These are phyloP conservation scores for Siderastrea siderea DNA, from an alignment of 92 coral and sea anemone species.

Conservation along the genomic window DNA sequence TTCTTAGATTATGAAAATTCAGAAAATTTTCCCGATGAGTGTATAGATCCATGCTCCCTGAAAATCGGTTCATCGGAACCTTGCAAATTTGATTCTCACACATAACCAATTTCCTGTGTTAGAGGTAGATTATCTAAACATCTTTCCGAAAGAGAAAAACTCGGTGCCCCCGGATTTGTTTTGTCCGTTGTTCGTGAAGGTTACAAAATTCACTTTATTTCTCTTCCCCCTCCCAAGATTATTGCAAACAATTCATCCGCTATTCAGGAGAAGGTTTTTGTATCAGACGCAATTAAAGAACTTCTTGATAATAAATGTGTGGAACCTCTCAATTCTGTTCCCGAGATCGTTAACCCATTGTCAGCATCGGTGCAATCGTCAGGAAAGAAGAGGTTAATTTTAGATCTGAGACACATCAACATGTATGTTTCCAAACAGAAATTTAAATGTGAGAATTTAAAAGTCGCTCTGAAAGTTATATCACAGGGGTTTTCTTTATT, in stretches of 20 bases:
- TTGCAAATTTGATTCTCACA: too few relatives aligned
- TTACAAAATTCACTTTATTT: slow-evolving; percentile 16
- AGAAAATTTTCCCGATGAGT: too few relatives aligned
- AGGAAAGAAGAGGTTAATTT: slow-evolving; percentile 54
- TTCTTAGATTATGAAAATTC: background rate
- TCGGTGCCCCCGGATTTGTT: background rate
- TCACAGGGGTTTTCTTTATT: slow-evolving; percentile 34
- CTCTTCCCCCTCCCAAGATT: slow-evolving; percentile 11
- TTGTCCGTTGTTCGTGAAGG: background rate
- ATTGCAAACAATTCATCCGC: slow-evolving; percentile 22
- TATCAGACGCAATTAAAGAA: slow-evolving; percentile 19
- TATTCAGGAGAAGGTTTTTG: background rate
- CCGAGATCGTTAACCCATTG: too few relatives aligned
- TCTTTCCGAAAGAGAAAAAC: slow-evolving; percentile 24
- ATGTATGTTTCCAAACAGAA: slow-evolving; percentile 52
- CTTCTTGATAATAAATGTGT: slow-evolving; percentile 28
- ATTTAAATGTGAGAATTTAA: slow-evolving; percentile 54
- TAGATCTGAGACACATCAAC: slow-evolving; percentile 19
- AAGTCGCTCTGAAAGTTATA: slow-evolving; percentile 24
- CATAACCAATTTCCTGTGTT: background rate
- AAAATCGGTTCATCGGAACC: too few relatives aligned
- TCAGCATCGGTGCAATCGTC: slow-evolving; percentile 59
- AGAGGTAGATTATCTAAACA: slow-evolving; percentile 9
- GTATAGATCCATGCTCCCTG: too few relatives aligned
- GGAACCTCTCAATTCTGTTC: slow-evolving; percentile 48